Percentiles rank a stretch among this genome's conserved stretches.
phyloP scores from a whole-genome alignment of 2,113 vertebrate genomes.

The Microcebus griseorufus region DNA sequence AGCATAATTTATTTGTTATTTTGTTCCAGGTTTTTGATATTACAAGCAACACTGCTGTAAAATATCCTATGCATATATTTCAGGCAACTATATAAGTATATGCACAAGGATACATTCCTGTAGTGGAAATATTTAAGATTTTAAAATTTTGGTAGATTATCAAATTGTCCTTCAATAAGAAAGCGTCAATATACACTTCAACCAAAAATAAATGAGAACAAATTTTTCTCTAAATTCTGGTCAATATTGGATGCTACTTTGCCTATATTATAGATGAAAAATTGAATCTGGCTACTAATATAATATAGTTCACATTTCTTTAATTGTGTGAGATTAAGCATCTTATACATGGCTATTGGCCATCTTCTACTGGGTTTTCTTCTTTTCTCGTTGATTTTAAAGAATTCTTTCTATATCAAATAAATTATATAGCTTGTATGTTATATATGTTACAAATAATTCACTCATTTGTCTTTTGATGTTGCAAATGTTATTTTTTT shows the following conservation, averaged over 20 bases:
- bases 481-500: background rate
- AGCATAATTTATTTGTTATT: background rate
- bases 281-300: background rate
- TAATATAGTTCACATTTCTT: background rate
- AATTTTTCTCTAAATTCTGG: background rate
- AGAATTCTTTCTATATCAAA: background rate
- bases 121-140: background rate
- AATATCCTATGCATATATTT: background rate
- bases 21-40: background rate
- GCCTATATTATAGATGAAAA: background rate
- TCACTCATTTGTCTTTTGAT: constrained; percentile 13
- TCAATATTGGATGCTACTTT: background rate
- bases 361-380: background rate
- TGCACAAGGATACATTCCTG: background rate
- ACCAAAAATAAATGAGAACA: background rate
- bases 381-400: constrained; percentile 11
- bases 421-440: background rate
- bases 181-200: background rate
- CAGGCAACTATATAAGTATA: background rate
- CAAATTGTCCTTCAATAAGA: background rate
- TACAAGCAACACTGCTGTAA: background rate
- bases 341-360: background rate
- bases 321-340: background rate
- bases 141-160: background rate
- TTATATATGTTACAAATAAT: background rate